phyloP scores from a whole-genome alignment of 2,797 vertebrate species.

The Sandelia bainsii region DNA sequence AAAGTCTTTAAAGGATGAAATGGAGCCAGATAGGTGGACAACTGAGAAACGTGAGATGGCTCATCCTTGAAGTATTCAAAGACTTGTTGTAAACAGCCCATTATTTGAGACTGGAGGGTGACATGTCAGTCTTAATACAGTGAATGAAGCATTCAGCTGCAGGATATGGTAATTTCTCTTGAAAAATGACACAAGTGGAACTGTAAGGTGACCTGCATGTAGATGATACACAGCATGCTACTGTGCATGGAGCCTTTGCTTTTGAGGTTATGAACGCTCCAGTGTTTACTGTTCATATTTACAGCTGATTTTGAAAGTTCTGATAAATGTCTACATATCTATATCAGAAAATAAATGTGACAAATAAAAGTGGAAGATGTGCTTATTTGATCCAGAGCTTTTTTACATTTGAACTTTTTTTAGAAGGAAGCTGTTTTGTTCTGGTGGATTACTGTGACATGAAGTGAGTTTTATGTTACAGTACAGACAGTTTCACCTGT shows the following conservation, averaged over 20 bases:
- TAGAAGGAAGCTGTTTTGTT: not conserved
- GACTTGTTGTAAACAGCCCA: conserved; percentile 44
- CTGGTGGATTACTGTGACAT: not conserved
- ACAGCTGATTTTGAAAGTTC: conserved; percentile 30
- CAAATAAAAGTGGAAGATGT: not conserved
- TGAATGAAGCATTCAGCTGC: conserved; percentile 48
- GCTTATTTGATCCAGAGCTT: not conserved
- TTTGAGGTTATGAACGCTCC: not conserved
- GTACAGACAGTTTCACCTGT: conserved; percentile 1
- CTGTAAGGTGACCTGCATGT: conserved; percentile 38
- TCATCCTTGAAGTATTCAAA: conserved; percentile 57
- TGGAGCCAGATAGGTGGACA: conserved; percentile 11
- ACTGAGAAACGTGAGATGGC: conserved; percentile 62
- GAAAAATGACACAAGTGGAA: conserved; percentile 37
- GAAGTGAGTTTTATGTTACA: not conserved
- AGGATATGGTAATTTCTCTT: conserved; percentile 44
- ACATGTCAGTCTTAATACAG: conserved; percentile 55
- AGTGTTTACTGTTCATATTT: conserved; percentile 23
- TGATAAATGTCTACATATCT: not conserved
- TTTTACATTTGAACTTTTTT: conserved; percentile 2
- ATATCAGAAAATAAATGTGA: not conserved
- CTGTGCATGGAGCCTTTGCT: conserved; percentile 15
- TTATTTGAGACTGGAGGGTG: conserved; percentile 61
- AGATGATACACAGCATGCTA: conserved; percentile 29
- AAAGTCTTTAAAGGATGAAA: conserved; percentile 55